Conservation (phyloP, 2,888 invertebrate genomes). For the Dryocosmus kuriphilus region DNA sequence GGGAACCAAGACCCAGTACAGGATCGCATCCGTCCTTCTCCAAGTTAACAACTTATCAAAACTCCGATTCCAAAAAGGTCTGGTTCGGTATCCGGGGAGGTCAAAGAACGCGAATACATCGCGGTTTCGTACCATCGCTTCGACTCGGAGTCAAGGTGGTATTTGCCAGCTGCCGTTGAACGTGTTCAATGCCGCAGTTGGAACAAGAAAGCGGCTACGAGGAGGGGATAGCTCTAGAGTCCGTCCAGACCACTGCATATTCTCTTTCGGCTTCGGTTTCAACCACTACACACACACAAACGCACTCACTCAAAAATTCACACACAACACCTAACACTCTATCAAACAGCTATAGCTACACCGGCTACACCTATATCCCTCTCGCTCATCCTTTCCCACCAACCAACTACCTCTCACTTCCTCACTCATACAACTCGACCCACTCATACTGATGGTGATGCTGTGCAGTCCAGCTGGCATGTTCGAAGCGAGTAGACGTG, state of each 20-base stretch:
- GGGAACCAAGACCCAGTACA: background rate
- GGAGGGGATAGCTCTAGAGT: constrained; percentile 49
- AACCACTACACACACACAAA: constrained; percentile 1
- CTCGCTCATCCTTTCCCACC: constrained; percentile 31
- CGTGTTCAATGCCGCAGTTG: constrained; percentile 75
- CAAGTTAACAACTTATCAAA: constrained; percentile 24
- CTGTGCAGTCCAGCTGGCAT: constrained; percentile 33
- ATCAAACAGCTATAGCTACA: constrained; percentile 13
- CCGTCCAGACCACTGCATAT: constrained; percentile 29
- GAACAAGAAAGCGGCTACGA: constrained; percentile 70
- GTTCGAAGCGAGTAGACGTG: constrained; percentile 37
- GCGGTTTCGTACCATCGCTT: constrained; percentile 53
- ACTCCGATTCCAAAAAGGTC: constrained; percentile 24
- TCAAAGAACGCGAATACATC: constrained; percentile 73
- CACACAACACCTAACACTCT: background rate
- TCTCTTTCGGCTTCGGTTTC: constrained; percentile 49
- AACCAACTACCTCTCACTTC: constrained; percentile 28
- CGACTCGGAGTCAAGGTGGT: constrained; percentile 61
- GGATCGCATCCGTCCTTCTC: constrained; percentile 31
- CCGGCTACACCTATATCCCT: constrained; percentile 28
- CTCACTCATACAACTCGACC: constrained; percentile 34
- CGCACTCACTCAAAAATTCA: background rate
- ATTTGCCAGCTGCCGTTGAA: constrained; percentile 77
- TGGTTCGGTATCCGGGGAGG: constrained; percentile 56
- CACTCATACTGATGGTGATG: constrained; percentile 24